These are phyloP conservation scores for Palythoa caribaeorum DNA, from an alignment of 92 coral and sea anemone species.

Conservation along the genomic window DNA sequence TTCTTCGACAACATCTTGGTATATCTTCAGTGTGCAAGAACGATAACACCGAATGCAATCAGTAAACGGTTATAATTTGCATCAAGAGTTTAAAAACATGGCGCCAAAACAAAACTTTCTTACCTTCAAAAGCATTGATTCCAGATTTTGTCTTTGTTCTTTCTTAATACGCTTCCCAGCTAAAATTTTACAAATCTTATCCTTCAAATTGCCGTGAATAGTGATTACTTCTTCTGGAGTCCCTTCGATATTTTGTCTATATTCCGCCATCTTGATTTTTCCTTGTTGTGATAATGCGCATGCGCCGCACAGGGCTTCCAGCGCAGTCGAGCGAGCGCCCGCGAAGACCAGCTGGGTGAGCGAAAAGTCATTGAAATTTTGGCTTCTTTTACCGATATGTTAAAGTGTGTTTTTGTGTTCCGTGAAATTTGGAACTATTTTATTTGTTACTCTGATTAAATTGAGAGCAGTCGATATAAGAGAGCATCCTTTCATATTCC, in stretches of 20 bases:
- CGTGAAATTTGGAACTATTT: too few relatives aligned
- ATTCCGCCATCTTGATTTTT: constrained; percentile 96
- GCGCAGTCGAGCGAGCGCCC: background rate
- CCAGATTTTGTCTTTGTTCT: constrained; percentile 71
- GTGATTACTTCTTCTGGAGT: constrained; percentile 54
- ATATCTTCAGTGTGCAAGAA: constrained; percentile 54
- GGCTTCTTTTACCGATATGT: background rate
- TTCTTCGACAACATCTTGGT: constrained; percentile 78
- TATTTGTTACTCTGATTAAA: too few relatives aligned
- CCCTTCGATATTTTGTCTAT: constrained; percentile 55
- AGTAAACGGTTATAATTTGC: background rate
- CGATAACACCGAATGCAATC: constrained; percentile 1
- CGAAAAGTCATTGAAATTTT: too few relatives aligned
- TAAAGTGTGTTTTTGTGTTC: background rate
- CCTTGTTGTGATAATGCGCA: constrained; percentile 87
- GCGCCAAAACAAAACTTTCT: background rate
- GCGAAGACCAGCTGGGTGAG: too few relatives aligned
- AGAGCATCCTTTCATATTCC: too few relatives aligned
- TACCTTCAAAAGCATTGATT: constrained; percentile 80
- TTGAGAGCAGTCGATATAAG: too few relatives aligned
- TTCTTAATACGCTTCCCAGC: constrained; percentile 72
- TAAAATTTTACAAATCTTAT: constrained; percentile 69
- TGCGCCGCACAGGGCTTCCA: constrained; percentile 53
- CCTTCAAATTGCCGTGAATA: constrained; percentile 78
- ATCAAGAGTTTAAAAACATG: background rate